phyloP scores from a whole-genome alignment of 2,113 vertebrate genomes.

The Semicossyphus pulcher region DNA sequence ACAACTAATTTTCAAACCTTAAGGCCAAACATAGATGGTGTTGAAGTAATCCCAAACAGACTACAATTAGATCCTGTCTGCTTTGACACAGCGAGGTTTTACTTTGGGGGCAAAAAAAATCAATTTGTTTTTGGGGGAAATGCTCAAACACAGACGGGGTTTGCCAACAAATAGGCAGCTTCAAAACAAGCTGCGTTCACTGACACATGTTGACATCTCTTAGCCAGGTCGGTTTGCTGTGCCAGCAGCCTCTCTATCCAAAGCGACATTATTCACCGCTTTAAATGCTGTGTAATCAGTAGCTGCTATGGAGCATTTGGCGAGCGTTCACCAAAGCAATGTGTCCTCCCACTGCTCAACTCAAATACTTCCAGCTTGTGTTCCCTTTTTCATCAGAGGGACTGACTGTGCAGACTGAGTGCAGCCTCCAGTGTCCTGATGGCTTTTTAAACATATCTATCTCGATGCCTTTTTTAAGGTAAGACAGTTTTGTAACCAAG shows the following conservation, averaged over 20 bases:
- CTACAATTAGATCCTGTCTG: background rate
- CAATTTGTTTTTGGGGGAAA: background rate
- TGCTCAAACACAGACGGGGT: background rate
- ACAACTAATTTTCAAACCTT: background rate
- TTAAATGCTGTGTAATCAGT: constrained; percentile 33
- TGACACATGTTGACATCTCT: constrained; percentile 9
- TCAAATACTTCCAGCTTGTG: constrained; percentile 18
- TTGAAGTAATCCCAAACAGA: background rate
- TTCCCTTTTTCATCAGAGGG: constrained; percentile 10
- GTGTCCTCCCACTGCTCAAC: constrained; percentile 28
- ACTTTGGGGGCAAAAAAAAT: background rate
- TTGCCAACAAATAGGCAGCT: background rate
- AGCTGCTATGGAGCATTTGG: constrained; percentile 26
- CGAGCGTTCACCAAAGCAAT: constrained; percentile 4
- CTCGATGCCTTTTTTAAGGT: constrained; percentile 1
- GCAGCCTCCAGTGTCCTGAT: background rate
- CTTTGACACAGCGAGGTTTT: background rate
- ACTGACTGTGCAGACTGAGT: background rate
- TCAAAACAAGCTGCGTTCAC: constrained; percentile 16
- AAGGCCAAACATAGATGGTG: background rate
- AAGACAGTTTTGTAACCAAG: constrained; percentile 30
- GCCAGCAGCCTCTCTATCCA: constrained; percentile 7
- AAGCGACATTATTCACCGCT: constrained; percentile 31
- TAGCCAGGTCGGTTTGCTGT: constrained; percentile 2
- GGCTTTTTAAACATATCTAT: constrained; percentile 22